Base-by-base conservation (phyloP, 2,888 invertebrate species). In the Biston stratarius region DNA sequence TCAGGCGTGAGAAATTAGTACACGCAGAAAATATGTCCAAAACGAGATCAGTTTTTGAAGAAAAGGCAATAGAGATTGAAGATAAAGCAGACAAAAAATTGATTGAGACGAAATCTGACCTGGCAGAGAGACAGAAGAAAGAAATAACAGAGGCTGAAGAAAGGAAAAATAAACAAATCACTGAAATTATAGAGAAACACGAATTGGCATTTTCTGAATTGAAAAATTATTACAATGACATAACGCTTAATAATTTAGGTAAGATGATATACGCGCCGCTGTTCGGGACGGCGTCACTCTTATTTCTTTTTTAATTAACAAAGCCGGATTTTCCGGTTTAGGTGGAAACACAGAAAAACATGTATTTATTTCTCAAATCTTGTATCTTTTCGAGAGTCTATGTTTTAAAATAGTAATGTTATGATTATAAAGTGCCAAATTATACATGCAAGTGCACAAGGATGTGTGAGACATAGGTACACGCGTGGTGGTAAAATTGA, bases 161-260 rank as follows among this genome's bases (percentile, higher is more conserved):
- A 82, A 95, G 98, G 49, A 99, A 99, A 90, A 98, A 98, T 87
- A 95, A 96, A 58, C 98, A 98, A 84, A 95, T 99, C 6, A 95
- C 96, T 10, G 96, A 96, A 47, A 89, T 99, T 67, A 97, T 97
- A 73, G 94, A 95, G 40, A 96, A 97, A 79, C 98, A 99, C 81
- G 98, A 98, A 72, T 95, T 95, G 76, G 96, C 97, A 0, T 98
- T 98, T 84, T 95, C 96, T 51, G 98, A 99, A 85, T 96, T 99
- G 91, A 99, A 98, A 86, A 97, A 97, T 86, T 99, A 99, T 90
- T 99, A 99, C 83, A 98, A 98, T 81, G 98, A 99, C 79, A 98
- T 99, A 59, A 98, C 98, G 0, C 92, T 98, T n/a, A 99, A 99
- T 86, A 99, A 99, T 89, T 94, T 99, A 73, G 97, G 98, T 90